Percentiles rank a stretch among this genome's conserved stretches.
These are phyloP conservation scores for Drosophila orosa DNA, from an alignment of 1,140 invertebrate species.

Conservation along the genomic window DNA sequence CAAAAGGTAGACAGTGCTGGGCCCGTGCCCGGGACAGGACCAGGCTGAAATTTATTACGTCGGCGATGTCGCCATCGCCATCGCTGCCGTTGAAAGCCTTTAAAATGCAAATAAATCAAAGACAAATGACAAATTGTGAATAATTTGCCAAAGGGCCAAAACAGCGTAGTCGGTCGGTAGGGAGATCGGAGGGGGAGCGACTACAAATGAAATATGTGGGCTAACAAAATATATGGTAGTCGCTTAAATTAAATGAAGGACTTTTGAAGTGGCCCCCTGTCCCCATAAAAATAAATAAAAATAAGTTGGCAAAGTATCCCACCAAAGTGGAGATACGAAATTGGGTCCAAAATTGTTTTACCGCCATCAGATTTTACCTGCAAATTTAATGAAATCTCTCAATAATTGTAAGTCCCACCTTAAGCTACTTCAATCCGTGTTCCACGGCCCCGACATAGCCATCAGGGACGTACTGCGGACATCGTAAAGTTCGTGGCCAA, in stretches of 20 bases:
- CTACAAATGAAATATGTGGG: conserved; percentile 71
- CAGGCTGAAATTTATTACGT: conserved; percentile 73
- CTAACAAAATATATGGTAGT: conserved; percentile 76
- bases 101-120: conserved; percentile 83
- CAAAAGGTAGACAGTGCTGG: conserved; percentile 76
- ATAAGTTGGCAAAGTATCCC: conserved; percentile 22
- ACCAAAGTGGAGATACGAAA: conserved; percentile 12
- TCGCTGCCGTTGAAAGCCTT: conserved; percentile 75
- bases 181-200: conserved; percentile 1
- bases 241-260: conserved; percentile 81
- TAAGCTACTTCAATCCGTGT: conserved; percentile 25
- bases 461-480: conserved; percentile 60
- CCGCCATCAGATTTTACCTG: conserved; percentile 33
- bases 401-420: conserved; percentile 36
- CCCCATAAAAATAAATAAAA: conserved; percentile 31
- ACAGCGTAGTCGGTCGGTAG: conserved; percentile 26
- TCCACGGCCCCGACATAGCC: conserved; percentile 36
- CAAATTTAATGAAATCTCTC: conserved; percentile 36
- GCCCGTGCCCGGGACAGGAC: conserved; percentile 46
- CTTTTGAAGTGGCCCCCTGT: conserved; percentile 43
- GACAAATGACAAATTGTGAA: conserved; percentile 83
- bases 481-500: conserved; percentile 67
- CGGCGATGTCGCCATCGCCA: conserved; percentile 70
- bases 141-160: conserved; percentile 79
- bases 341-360: conserved; percentile 31